Evolutionary conservation across 2,888 invertebrate genomes (phyloP).

Genomic region (Drosophila melanocephala): DNA sequence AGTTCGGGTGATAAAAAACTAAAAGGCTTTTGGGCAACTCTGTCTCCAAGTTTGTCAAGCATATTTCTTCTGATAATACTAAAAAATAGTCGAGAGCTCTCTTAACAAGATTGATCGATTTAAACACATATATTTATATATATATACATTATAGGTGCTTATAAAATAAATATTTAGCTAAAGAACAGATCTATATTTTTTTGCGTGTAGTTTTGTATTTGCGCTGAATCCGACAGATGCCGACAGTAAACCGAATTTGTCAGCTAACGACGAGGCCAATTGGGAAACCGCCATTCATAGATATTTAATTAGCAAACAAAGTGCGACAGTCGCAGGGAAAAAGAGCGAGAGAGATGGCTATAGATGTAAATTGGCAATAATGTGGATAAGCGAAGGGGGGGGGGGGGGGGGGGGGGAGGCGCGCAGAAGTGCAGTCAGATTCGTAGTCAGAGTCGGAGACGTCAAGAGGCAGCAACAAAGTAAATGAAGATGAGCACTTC

Average conservation of each 20-base stretch:
- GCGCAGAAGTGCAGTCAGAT: constrained; percentile 38
- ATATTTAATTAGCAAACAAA: constrained; percentile 78
- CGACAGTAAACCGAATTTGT: constrained; percentile 20
- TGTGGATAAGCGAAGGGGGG: constrained; percentile 6
- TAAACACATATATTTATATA: too few species aligned
- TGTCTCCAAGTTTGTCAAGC: not conserved
- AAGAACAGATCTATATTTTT: not conserved
- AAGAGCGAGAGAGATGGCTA: constrained; percentile 1
- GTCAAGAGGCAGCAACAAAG: constrained; percentile 57
- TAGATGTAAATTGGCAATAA: constrained; percentile 75
- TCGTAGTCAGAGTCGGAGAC: constrained; percentile 2
- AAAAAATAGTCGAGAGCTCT: too few species aligned
- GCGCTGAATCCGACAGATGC: not conserved
- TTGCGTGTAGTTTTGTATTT: not conserved
- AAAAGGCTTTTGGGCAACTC: not conserved
- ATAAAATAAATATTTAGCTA: not conserved
- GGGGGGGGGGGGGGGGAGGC: not conserved
- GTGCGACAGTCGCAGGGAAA: constrained; percentile 10
- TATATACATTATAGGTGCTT: too few species aligned
- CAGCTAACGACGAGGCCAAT: constrained; percentile 30
- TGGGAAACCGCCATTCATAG: constrained; percentile 78
- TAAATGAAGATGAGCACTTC: constrained; percentile 82
- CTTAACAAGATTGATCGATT: too few species aligned
- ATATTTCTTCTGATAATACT: not conserved
- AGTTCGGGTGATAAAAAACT: not conserved